These are phyloP conservation scores for Lamproptera curius DNA, from an alignment of 2,888 invertebrate genomes.

Conservation along the genomic window DNA sequence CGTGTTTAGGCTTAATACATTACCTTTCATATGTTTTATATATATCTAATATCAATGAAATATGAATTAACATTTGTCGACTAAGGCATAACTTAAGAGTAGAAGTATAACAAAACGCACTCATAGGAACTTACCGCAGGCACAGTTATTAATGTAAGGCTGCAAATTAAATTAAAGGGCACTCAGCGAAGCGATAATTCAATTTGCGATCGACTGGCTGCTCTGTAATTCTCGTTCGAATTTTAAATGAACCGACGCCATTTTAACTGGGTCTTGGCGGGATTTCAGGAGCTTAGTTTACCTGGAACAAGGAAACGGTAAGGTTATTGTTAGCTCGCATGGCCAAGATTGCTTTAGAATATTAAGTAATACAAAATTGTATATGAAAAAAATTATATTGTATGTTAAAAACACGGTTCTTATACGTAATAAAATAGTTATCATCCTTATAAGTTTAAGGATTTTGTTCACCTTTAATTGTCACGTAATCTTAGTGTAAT, in stretches of 20 bases:
- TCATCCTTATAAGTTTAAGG: no score
- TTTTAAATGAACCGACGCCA: constrained; percentile 18
- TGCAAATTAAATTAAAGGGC: constrained; percentile 41
- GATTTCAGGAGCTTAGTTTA: constrained; percentile 21
- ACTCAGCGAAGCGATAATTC: constrained; percentile 37
- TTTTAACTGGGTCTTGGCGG: neutral
- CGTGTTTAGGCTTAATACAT: no score
- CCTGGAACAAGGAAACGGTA: constrained; percentile 28
- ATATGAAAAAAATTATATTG: no score
- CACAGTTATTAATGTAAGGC: constrained; percentile 21
- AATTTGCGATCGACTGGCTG: constrained; percentile 33
- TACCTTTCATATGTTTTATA: neutral
- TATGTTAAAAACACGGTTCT: no score
- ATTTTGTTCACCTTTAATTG: no score
- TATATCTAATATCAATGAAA: neutral
- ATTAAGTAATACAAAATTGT: no score
- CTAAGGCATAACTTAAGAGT: neutral
- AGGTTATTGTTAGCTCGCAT: no score
- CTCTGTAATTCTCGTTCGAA: constrained; percentile 13
- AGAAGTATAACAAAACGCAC: neutral
- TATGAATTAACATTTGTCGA: neutral
- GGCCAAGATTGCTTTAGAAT: no score
- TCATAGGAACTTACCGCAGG: constrained; percentile 3
- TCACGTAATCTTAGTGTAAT: no score
- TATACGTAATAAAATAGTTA: no score